Conservation (phyloP, 2,113 vertebrate species). For the Barbus barbus region DNA sequence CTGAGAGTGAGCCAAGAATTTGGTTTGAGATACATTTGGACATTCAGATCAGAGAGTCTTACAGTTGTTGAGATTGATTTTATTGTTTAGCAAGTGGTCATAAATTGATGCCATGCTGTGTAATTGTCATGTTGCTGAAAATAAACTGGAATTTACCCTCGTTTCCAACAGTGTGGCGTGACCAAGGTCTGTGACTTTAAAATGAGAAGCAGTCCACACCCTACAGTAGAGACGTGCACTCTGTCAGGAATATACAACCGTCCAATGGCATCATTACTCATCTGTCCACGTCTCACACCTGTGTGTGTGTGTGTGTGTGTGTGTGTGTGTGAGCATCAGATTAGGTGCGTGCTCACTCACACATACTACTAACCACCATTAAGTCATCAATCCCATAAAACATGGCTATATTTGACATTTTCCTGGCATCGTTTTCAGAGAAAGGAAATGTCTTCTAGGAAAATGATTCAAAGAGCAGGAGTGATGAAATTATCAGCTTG, state of each 20-base stretch:
- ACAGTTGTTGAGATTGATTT: slow-evolving; percentile 10
- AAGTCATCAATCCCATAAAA: not conserved
- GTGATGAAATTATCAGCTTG: not conserved
- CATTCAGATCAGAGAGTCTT: not conserved
- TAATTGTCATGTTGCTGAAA: slow-evolving; percentile 28
- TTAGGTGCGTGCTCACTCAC: slow-evolving; percentile 22
- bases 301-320: not conserved
- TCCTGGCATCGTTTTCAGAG: not conserved
- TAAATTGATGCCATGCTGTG: slow-evolving; percentile 27
- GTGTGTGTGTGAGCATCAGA: not conserved
- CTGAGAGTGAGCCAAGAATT: not conserved
- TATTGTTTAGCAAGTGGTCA: slow-evolving; percentile 2
- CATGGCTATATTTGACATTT: not conserved
- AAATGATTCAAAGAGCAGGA: not conserved
- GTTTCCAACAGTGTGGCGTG: slow-evolving; percentile 25
- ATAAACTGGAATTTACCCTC: slow-evolving; percentile 39
- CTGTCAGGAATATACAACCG: not conserved
- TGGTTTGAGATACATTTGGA: not conserved
- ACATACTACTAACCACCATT: not conserved
- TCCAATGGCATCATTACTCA: slow-evolving; percentile 32
- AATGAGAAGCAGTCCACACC: slow-evolving; percentile 13
- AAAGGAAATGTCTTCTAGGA: not conserved
- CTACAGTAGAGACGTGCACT: slow-evolving; percentile 24
- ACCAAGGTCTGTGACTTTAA: slow-evolving; percentile 28
- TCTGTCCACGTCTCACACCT: slow-evolving; percentile 23